Evolutionary conservation across 53 echinoderm and acorn worm genomes (phyloP), one percentile per base, ranked within the genome.

Genomic region (Paelopatides confundens): DNA sequence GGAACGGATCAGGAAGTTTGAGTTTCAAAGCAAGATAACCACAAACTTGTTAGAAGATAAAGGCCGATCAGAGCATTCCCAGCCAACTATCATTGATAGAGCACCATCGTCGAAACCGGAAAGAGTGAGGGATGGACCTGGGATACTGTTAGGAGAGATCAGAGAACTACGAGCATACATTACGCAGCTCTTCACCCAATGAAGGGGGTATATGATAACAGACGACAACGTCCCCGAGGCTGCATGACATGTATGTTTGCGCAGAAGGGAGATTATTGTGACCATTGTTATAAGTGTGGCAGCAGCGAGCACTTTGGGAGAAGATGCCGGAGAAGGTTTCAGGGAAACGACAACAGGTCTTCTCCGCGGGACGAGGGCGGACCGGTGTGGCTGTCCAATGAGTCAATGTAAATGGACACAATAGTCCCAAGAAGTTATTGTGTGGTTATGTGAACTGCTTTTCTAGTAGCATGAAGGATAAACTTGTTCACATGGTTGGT

Each of bases 291-390:
- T 31, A 54, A 35, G 46, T 87, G 87, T 40, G 77, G 87, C 1
- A 52, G 32, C 12, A 24, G 30, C 2, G 77, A 77, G 21, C 87
- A 87, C 63, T 77, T n/a, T 28, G 36, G 77, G 5, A 47, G 77
- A 21, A 62, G 77, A 17, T 87, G 87, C 63, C 77, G 39, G 28
- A 21, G 29, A 77, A 31, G 63, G 17, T 5, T 29, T 26, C 77
- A 58, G 87, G 87, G 87, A 77, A 87, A 87, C 78, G 77, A 32
- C 50, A 49, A 43, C 21, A 34, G 87, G 77, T 78, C 50, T 31
- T 63, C 74, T 49, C 78, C 31, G 77, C 26, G 87, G 87, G 77
- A 76, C 87, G 87, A 63, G 77, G 32, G 31, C 62, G 39, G 71
- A 43, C 78, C 77, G 24, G 37, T 24, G 43, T 71, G 12, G 35